Conservation (phyloP, 1,140 invertebrate genomes). For the Nymphalis io region DNA sequence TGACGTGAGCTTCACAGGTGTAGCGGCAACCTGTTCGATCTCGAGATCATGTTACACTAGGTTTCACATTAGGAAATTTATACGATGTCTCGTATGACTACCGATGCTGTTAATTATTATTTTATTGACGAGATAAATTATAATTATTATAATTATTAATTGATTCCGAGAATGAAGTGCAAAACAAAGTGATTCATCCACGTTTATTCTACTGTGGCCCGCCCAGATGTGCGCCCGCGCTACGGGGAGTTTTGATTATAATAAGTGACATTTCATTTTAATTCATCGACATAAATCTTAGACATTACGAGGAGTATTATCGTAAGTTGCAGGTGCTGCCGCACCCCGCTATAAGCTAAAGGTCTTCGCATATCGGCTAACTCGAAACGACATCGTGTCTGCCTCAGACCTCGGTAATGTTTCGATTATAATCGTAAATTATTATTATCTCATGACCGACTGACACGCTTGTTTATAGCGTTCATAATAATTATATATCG, state of each 20-base stretch:
- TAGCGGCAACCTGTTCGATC: constrained; percentile 67
- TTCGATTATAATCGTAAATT: constrained; percentile 39
- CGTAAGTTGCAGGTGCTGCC: constrained; percentile 58
- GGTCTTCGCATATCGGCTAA: constrained; percentile 47
- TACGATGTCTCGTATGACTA: constrained; percentile 76
- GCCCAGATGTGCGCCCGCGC: constrained; percentile 57
- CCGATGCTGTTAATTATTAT: constrained; percentile 74
- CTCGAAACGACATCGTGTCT: constrained; percentile 51
- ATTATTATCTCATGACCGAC: constrained; percentile 26
- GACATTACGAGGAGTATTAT: constrained; percentile 63
- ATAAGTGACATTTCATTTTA: constrained; percentile 77
- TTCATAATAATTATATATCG: background rate
- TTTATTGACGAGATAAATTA: constrained; percentile 77
- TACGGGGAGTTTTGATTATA: constrained; percentile 67
- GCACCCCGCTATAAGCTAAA: constrained; percentile 51
- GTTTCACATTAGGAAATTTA: constrained; percentile 79
- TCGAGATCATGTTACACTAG: constrained; percentile 72
- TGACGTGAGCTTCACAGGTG: constrained; percentile 72
- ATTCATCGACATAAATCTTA: constrained; percentile 70
- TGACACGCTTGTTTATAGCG: constrained; percentile 18
- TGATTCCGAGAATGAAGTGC: constrained; percentile 71
- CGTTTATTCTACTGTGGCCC: constrained; percentile 51
- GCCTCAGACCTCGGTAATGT: constrained; percentile 31
- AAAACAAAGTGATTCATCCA: constrained; percentile 78
- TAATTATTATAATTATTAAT: constrained; percentile 78